phyloP scores from a whole-genome alignment of 2,888 invertebrate genomes.

The Pseudococcus longispinus region DNA sequence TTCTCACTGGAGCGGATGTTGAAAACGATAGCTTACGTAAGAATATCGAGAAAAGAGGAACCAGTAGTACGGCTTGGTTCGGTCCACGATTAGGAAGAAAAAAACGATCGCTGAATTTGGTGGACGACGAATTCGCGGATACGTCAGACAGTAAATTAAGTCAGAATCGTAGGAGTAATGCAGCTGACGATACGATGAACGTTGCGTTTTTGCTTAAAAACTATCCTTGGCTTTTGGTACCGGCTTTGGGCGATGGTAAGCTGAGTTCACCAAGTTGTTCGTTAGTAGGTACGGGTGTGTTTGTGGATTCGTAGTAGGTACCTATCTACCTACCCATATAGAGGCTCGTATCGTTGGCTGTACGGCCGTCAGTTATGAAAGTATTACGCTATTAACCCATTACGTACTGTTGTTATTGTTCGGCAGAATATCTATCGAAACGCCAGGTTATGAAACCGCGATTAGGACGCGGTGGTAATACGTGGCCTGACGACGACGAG shows the following conservation, averaged over 20 bases:
- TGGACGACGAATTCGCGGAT: slow-evolving; percentile 39
- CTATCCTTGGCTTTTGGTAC: slow-evolving; percentile 62
- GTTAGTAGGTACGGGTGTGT: too few species aligned
- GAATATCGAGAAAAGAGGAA: slow-evolving; percentile 28
- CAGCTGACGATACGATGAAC: slow-evolving; percentile 61
- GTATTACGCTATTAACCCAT: too few species aligned
- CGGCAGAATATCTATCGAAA: slow-evolving; percentile 39
- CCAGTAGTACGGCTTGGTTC: slow-evolving; percentile 64
- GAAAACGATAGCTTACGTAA: not conserved
- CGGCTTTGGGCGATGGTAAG: slow-evolving; percentile 62
- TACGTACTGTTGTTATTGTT: too few species aligned
- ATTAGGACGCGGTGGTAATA: slow-evolving; percentile 44
- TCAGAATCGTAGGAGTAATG: not conserved
- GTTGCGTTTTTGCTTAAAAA: slow-evolving; percentile 63
- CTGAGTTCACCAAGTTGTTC: too few species aligned
- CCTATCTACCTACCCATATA: too few species aligned
- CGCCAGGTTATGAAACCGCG: slow-evolving; percentile 43
- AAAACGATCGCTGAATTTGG: slow-evolving; percentile 63
- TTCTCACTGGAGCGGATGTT: slow-evolving; percentile 53
- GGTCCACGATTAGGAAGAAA: slow-evolving; percentile 67
- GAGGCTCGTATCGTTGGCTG: too few species aligned
- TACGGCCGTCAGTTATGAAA: too few species aligned
- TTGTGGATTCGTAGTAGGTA: too few species aligned
- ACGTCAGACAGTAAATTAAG: slow-evolving; percentile 59
- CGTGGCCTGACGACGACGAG: slow-evolving; percentile 55